Base-by-base conservation (phyloP, 2,888 invertebrate species). In the Byasa hedistus region DNA sequence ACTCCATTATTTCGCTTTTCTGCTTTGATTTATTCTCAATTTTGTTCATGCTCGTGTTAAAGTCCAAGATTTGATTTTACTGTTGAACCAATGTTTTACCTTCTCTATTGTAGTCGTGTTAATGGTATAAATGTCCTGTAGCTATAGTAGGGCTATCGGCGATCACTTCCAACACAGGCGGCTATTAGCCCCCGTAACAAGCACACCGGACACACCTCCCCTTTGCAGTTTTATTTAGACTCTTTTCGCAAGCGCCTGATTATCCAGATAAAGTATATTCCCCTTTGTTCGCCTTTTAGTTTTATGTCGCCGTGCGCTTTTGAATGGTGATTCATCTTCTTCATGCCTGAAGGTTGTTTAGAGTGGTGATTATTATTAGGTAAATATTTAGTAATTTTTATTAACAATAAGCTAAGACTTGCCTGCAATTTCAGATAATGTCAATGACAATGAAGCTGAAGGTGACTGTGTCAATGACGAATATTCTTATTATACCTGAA, bases 111-210 rank as follows among this genome's bases (percentile, higher is more conserved):
- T 2, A 32, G 17, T 44, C 44, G 44, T 44, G 19, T 19, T 17
- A 44, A 44, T 44, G 44, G 44, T 52, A 52, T 52, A 52, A 36
- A 57, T 12, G 36, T n/a, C 36, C 8, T n/a, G 7, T 24, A 19
- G n/a, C 59, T 58, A 57, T 61, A 60, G 51, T 61, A 17, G 21
- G 48, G 59, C 57, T 68, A 61, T 55, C 61, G 59, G 58, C 48
- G 69, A 69, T 72, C 73, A 69, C 69, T 75, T 72, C 17, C 69
- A 69, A 69, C 66, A 66, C 57, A 23, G 61, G 65, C 61, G 69
- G 70, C 78, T 73, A 79, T 78, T 79, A 79, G 72, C 71, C 61
- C 64, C 67, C 64, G 75, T 79, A 79, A 79, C 72, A 70, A 73
- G 66, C 66, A 66, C 62, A 23, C 68, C 65, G 65, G 65, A 72